Evolutionary conservation across 2,888 invertebrate genomes (phyloP), one percentile per base, ranked within the genome.

Genomic region (Polydrusus tereticollis): DNA sequence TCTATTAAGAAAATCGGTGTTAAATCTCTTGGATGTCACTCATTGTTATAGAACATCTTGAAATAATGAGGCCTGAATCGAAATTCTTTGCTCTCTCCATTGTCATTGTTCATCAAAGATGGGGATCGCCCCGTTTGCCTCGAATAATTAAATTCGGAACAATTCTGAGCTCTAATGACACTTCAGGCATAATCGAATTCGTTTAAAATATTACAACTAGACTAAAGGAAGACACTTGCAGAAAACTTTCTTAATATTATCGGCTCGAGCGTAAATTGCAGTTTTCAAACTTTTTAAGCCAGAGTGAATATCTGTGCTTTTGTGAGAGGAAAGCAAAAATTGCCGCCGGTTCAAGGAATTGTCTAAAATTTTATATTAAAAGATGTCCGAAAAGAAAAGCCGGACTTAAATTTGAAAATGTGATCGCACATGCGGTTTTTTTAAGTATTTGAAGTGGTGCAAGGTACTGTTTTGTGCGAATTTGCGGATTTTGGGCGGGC

Each of bases 61-160:
- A 72, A 72, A 67, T 72, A 72, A 72, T 63, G 72, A 72, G 67
- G 62, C 58, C 67, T 36, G 63, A 72, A 66, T 60, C 62, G 63
- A 72, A 41, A 72, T 72, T 72, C 72, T 69, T 70, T 72, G 47
- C 55, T 57, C 67, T 67, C 66, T 57, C 62, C 59, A 55, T 70
- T 71, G 67, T 67, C 72, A 36, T 26, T 41, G 60, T 73, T 73
- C 59, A 64, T 64, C 65, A 45, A 72, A 67, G 67, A 72, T 67
- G 62, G 67, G 67, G 57, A 67, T 66, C 43, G 41, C 50, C 20
- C 6, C 20, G 12, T 41, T 6, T 41, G 38, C 36, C 63, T 59
- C 52, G 58, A 65, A 73, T 73, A 73, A 73, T 73, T 73, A 73
- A 73, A 73, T 70, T 57, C 66, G 62, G 66, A 73, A 69, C 67